phyloP scores from a whole-genome alignment of 92 coral and sea anemone species.

The Epizoanthus ramosus region DNA sequence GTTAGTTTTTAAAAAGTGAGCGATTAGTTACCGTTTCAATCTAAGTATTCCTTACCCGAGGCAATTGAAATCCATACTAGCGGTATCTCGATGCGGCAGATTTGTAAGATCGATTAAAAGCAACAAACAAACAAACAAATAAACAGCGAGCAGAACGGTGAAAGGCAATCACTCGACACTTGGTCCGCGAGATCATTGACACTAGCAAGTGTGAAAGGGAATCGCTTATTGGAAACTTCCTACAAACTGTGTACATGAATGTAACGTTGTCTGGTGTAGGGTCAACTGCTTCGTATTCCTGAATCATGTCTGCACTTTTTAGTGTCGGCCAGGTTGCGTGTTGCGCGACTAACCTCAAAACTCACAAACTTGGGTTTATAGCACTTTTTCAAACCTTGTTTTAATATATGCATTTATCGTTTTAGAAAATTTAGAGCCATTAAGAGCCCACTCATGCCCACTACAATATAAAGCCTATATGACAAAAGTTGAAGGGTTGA shows the following conservation, averaged over 20 bases:
- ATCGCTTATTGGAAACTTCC: background rate
- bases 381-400: background rate
- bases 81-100: background rate
- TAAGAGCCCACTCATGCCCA: background rate
- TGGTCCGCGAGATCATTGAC: background rate
- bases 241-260: no score
- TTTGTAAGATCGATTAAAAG: background rate
- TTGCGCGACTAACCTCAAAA: no score
- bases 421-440: background rate
- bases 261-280: no score
- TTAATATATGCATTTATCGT: background rate
- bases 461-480: background rate
- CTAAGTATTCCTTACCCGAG: background rate
- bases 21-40: background rate
- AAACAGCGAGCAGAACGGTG: background rate
- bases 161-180: background rate
- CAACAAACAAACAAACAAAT: slow-evolving; percentile 7
- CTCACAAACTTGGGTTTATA: no score
- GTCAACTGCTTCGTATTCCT: no score
- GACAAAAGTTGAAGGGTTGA: background rate
- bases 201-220: slow-evolving; percentile 3
- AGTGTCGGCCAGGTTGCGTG: no score
- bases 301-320: no score
- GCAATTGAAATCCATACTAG: background rate
- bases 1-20: no score